Base-by-base conservation (phyloP, 2,797 vertebrate species). In the Gambusia yucatana region DNA sequence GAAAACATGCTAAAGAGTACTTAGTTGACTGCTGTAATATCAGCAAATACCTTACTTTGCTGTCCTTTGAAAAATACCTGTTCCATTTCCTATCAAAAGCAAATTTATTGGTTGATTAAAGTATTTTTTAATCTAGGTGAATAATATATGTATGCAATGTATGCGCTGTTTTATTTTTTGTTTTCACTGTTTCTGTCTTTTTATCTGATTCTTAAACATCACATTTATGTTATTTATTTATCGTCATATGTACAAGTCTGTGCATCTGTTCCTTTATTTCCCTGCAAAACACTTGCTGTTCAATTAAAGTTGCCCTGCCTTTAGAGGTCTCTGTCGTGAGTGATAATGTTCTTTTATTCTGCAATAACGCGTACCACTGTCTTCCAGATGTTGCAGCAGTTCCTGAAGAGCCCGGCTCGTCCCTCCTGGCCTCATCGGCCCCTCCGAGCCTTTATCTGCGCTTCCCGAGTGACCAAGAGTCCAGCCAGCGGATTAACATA, bases 401-500 rank as follows among this genome's bases (percentile, higher is more conserved):
- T 77, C 61, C 70, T 22, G 85, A 83, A 69, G 44, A 74, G 47
- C 80, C 14, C 59, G 4, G 70, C 86, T 82, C 75, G 30, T 81
- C 86, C 83, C 85, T 72, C 41, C 77, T 72, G 86, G 81, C 78
- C 84, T 84, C 90, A 87, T 47, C 57, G 73, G 93, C 86, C 89
- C 72, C 77, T 87, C 79, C 63, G 93, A 95, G 92, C 85, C 95
- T 96, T 96, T 96, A 94, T 96, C 96, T 94, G 94, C 76, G 91
- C 95, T 94, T 96, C 97, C 96, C 97, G 94, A 95, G 96, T 97
- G 98, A 97, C 97, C 97, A 96, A 93, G 95, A 95, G 96, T 95
- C 90, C 90, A 95, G 95, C 92, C 87, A 85, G 84, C 57, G 86
- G 96, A 99, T 99, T 98, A 99, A 97, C 98, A 99, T 99, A 97